phyloP scores from a whole-genome alignment of 2,113 vertebrate species.

The Phainopepla nitens region DNA sequence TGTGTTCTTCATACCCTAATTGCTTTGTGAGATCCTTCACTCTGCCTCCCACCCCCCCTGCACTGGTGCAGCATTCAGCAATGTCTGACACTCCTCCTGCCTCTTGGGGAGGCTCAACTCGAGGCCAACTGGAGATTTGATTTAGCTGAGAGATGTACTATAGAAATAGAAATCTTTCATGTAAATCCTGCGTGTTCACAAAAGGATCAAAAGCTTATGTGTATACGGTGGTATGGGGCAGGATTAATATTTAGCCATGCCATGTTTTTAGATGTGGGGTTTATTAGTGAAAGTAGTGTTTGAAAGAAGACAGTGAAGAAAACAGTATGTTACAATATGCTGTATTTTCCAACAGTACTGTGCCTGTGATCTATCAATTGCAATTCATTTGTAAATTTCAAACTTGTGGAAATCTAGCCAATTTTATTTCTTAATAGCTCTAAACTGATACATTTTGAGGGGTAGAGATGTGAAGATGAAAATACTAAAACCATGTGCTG shows the following conservation, averaged over 20 bases:
- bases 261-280: neutral
- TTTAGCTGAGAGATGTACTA: neutral
- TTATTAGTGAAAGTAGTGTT: neutral
- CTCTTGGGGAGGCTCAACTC: constrained; percentile 48
- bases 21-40: neutral
- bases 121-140: constrained; percentile 20
- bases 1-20: neutral
- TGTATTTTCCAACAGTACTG: neutral
- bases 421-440: neutral
- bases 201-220: neutral
- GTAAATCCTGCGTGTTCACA: constrained; percentile 20
- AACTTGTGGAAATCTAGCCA: neutral
- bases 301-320: neutral
- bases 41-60: neutral
- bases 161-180: neutral
- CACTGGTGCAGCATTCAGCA: neutral
- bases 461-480: neutral
- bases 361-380: neutral
- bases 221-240: neutral
- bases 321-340: neutral
- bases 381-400: neutral
- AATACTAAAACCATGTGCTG: neutral
- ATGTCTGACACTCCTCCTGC: neutral
- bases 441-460: neutral
- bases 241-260: neutral